Conservation (phyloP, 2,797 vertebrate species). For the Periparus ater region DNA sequence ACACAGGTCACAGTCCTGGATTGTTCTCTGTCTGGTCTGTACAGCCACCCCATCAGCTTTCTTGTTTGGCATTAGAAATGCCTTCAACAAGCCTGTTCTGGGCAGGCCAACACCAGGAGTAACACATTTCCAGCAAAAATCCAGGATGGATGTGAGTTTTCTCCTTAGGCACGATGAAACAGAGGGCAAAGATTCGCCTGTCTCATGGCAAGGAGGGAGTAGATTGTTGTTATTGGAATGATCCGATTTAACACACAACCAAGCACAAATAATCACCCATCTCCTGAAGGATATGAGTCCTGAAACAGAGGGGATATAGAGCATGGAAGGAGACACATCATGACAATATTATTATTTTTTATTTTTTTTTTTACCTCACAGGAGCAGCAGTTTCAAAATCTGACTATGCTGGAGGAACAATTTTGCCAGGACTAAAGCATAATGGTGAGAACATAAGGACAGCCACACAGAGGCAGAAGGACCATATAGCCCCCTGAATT, state of each 20-base stretch:
- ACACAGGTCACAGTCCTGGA: neutral
- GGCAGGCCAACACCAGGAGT: neutral
- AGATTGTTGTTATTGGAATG: neutral
- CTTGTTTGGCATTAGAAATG: neutral
- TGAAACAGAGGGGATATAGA: neutral
- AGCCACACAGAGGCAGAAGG: neutral
- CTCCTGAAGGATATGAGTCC: neutral
- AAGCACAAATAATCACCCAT: slow-evolving; percentile 2
- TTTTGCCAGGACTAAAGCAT: neutral
- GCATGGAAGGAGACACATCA: neutral
- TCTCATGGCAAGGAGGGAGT: neutral
- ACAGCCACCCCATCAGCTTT: neutral
- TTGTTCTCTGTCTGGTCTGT: neutral
- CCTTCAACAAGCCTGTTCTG: neutral
- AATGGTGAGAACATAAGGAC: neutral
- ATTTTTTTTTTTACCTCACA: neutral
- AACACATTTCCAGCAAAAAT: neutral
- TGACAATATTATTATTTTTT: neutral
- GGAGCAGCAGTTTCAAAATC: neutral
- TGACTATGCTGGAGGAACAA: neutral
- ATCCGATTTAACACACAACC: slow-evolving; percentile 3
- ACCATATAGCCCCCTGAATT: neutral
- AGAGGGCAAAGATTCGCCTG: neutral
- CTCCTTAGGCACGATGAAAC: neutral
- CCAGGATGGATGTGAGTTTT: neutral